phyloP scores from a whole-genome alignment of 2,888 invertebrate genomes.

The Sarcophaga subvicina region DNA sequence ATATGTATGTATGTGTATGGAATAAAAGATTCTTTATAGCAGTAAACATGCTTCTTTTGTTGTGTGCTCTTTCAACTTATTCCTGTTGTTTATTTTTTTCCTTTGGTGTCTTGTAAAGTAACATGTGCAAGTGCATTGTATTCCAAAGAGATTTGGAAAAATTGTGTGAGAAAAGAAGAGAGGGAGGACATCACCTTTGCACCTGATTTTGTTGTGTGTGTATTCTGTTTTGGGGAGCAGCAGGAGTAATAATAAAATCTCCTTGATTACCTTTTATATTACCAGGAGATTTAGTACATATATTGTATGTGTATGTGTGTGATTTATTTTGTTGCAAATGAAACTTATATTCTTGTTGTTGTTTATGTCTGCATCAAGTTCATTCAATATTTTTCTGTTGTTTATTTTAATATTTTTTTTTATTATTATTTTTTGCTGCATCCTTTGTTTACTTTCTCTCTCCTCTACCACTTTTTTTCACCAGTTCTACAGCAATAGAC shows the following conservation, averaged over 20 bases:
- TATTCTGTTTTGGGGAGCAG: background rate
- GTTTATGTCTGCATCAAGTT: slow-evolving; percentile 58
- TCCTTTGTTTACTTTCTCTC: slow-evolving; percentile 40
- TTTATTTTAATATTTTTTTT: slow-evolving; percentile 9
- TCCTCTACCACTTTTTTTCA: slow-evolving; percentile 26
- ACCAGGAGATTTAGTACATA: slow-evolving; percentile 44
- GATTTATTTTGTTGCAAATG: slow-evolving; percentile 50
- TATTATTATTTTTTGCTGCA: slow-evolving; percentile 13
- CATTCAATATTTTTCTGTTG: slow-evolving; percentile 17
- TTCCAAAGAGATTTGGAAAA: background rate
- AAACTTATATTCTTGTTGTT: slow-evolving; percentile 58
- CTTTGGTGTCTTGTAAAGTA: background rate
- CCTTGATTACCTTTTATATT: slow-evolving; percentile 52
- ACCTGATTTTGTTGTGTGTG: slow-evolving; percentile 10
- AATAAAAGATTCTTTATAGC: too few relatives aligned
- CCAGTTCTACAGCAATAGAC: slow-evolving; percentile 25
- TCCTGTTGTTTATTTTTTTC: background rate
- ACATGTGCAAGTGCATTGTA: slow-evolving; percentile 30
- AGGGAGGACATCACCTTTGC: slow-evolving; percentile 12
- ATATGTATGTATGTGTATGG: background rate
- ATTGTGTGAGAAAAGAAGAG: background rate
- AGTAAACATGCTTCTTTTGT: background rate
- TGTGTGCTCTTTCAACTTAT: background rate
- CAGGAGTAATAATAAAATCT: slow-evolving; percentile 25
- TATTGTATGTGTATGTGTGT: background rate